phyloP scores from a whole-genome alignment of 1,140 invertebrate genomes.

The Drosophila dunni region DNA sequence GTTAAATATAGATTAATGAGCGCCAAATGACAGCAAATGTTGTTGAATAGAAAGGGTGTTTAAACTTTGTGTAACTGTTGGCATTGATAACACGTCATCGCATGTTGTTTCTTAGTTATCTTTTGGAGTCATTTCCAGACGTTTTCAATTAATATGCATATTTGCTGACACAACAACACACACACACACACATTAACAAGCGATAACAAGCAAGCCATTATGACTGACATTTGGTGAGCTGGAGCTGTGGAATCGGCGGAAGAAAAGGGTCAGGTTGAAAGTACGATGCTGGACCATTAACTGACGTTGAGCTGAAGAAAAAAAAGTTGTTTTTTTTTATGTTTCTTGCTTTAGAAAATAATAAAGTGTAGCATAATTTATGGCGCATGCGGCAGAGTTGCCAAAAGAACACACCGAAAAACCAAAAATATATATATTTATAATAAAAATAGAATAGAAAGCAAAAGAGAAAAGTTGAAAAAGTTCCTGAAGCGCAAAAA shows the following conservation, averaged over 20 bases:
- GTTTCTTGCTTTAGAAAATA: conserved; percentile 66
- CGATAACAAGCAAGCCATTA: conserved; percentile 40
- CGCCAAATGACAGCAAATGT: neutral
- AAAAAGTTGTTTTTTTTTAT: conserved; percentile 13
- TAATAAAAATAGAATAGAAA: conserved; percentile 21
- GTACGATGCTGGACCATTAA: conserved; percentile 34
- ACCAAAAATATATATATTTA: conserved; percentile 15
- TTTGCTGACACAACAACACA: conserved; percentile 7
- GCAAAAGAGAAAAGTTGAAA: conserved; percentile 27
- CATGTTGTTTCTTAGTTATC: neutral
- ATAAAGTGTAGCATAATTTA: conserved; percentile 77
- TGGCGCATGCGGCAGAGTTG: conserved; percentile 36
- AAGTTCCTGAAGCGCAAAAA: conserved; percentile 63
- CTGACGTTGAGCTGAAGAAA: conserved; percentile 32
- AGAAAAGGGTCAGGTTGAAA: conserved; percentile 47
- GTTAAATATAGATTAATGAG: conserved; percentile 7
- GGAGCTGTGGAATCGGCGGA: neutral
- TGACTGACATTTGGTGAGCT: conserved; percentile 28
- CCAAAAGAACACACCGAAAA: conserved; percentile 15
- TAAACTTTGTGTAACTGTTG: neutral
- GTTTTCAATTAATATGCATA: conserved; percentile 34
- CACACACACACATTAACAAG: conserved; percentile 4
- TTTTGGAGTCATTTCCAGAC: neutral
- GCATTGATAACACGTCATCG: conserved; percentile 16
- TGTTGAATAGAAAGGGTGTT: neutral